Percentiles rank a stretch among this genome's conserved stretches.
Evolutionary conservation across 2,113 vertebrate genomes (phyloP).

Genomic region (Ondatra zibethicus): DNA sequence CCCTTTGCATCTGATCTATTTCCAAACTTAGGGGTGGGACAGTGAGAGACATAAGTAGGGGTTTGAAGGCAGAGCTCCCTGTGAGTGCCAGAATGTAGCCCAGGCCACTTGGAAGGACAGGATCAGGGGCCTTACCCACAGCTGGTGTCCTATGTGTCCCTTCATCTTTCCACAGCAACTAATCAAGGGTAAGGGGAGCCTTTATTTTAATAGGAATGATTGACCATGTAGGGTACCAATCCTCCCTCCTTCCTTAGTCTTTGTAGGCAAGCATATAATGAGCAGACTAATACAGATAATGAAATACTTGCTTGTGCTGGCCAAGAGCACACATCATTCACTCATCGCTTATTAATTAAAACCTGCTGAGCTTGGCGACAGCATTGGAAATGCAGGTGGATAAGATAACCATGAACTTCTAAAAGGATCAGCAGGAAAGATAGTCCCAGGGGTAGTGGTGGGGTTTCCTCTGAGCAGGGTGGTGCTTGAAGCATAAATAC

Average conservation of each 20-base stretch:
- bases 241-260: background rate
- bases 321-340: constrained; percentile 10
- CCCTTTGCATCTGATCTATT: background rate
- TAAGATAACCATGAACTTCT: background rate
- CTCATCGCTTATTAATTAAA: constrained; percentile 64
- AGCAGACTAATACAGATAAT: background rate
- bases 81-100: background rate
- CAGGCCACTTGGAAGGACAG: background rate
- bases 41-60: background rate
- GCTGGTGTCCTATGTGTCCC: background rate
- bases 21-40: background rate
- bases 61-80: background rate
- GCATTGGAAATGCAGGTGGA: constrained; percentile 23
- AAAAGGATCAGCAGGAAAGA: background rate
- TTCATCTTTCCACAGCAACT: background rate
- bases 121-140: background rate
- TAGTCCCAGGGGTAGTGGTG: background rate
- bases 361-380: background rate
- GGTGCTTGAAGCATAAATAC: too few species aligned
- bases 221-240: background rate
- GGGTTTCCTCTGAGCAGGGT: background rate
- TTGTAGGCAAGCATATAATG: background rate
- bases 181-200: constrained; percentile 7
- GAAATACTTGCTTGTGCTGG: constrained; percentile 31
- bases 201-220: constrained; percentile 45